Evolutionary conservation across 2,113 vertebrate genomes (phyloP), one percentile per base, ranked within the genome.

Genomic region (Silurus asotus): DNA sequence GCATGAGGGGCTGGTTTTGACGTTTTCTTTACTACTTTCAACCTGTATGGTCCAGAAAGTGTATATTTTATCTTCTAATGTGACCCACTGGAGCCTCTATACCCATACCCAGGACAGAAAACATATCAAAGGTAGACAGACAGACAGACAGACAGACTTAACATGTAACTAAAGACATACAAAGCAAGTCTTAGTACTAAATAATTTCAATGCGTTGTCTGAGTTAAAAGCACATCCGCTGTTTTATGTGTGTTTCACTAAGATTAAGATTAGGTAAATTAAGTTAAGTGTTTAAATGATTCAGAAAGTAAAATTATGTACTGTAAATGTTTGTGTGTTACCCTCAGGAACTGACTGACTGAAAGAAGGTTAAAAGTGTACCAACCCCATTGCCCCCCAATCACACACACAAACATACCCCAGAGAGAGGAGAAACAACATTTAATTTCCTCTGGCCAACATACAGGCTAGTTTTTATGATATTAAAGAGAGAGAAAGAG

Each of bases 391-490:
- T n/a, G 51, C 55, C 53, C 13, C 62, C 25, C 62, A 3, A 13
- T 58, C 65, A 45, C 28, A 53, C 81, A 15, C 69, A 25, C 82
- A 74, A 78, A 56, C 20, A 76, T 62, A 45, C 51, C 88, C 93
- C 88, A 82, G 58, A 61, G 92, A 92, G 90, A 85, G 89, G 85
- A 86, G 93, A 92, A 92, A 94, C 93, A 94, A 94, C 93, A 93
- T 95, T 95, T 95, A 70, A 95, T 95, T 95, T 95, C 94, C 94
- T 93, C 91, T 93, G 90, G 90, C 91, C 90, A 91, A 92, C 90
- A 91, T 80, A 91, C 88, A 89, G 90, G 88, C 93, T 89, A 89
- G 92, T 89, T 93, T 93, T 91, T 91, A 90, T 90, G 89, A 94
- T 92, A 93, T 79, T 93, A 92, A 93, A 93, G 86, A 25, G 51